Conservation (phyloP, 2,113 vertebrate species). For the Archilochus colubris region DNA sequence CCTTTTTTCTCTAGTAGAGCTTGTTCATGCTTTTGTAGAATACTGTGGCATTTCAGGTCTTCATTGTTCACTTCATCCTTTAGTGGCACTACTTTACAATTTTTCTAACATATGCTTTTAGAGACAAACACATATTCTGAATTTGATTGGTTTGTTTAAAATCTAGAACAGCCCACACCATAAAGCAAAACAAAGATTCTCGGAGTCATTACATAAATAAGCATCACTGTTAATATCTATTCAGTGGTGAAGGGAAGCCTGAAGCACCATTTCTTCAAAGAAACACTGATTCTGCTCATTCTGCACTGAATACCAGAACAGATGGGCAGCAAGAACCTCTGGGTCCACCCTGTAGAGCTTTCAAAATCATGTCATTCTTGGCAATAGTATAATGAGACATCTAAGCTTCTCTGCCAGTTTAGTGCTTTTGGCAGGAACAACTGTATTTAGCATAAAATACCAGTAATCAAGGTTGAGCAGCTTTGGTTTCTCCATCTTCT, state of each 20-base stretch:
- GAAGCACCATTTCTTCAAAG: neutral
- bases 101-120: neutral
- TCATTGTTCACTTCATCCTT: neutral
- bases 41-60: neutral
- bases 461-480: slow-evolving; percentile 36
- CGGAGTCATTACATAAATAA: neutral
- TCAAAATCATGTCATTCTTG: slow-evolving; percentile 39
- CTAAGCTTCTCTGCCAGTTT: slow-evolving; percentile 19
- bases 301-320: slow-evolving; percentile 16
- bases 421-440: slow-evolving; percentile 38
- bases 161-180: neutral
- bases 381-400: slow-evolving; percentile 30
- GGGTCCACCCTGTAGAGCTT: neutral
- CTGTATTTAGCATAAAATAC: slow-evolving; percentile 26
- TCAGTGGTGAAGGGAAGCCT: slow-evolving; percentile 6
- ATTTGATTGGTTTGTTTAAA: neutral
- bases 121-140: neutral
- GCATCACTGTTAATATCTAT: slow-evolving; percentile 2
- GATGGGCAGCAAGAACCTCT: slow-evolving; percentile 33
- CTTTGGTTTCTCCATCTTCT: neutral
- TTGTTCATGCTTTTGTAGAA: neutral
- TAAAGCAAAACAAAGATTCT: neutral
- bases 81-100: neutral
- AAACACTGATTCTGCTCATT: slow-evolving; percentile 30
- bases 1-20: neutral